These are phyloP conservation scores for Nicator chloris DNA, from an alignment of 2,113 vertebrate genomes.

Conservation along the genomic window DNA sequence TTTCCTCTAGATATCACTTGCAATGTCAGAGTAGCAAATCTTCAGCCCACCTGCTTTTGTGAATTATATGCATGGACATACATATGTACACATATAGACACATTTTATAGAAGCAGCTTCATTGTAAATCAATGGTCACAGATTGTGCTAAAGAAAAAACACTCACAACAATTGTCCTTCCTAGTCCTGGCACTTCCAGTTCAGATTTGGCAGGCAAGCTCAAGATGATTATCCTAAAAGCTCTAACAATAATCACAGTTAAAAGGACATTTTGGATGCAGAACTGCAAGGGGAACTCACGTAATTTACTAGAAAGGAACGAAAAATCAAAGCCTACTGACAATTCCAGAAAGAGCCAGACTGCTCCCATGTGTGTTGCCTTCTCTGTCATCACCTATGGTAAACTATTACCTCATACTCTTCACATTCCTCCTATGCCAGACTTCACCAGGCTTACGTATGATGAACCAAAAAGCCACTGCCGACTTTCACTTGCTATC, in stretches of 20 bases:
- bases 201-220: not conserved
- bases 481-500: slow-evolving; percentile 9
- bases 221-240: not conserved
- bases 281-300: not conserved
- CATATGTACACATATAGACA: not conserved
- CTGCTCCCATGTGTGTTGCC: not conserved
- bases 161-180: not conserved
- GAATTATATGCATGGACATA: not conserved
- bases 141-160: not conserved
- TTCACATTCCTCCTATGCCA: not conserved
- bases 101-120: not conserved
- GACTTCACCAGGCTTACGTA: not conserved
- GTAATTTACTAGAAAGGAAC: not conserved
- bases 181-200: not conserved
- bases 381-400: not conserved
- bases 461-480: not conserved
- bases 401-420: not conserved
- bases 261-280: not conserved
- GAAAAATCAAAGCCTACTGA: not conserved
- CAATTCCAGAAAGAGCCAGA: not conserved
- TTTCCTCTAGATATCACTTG: not conserved
- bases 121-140: not conserved
- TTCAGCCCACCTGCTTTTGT: not conserved
- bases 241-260: not conserved
- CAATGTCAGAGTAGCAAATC: not conserved